A percentile compares a stretch with the other conserved stretches of the same genome.
Evolutionary conservation across 1,140 invertebrate genomes (phyloP).

Genomic region (Philaenus spumarius): DNA sequence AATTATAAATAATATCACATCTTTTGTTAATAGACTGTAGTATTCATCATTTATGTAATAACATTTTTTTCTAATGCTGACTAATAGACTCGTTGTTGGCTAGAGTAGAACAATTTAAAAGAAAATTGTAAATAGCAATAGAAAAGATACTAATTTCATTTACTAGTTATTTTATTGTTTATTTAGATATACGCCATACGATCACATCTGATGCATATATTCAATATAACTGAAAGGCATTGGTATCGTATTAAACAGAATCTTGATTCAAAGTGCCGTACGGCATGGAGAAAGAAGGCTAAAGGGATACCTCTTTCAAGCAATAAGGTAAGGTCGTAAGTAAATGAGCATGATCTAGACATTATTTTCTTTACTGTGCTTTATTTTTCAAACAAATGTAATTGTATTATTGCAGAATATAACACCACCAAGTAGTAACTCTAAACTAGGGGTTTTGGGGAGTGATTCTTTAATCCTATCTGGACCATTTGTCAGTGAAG

Average conservation of each 20-base stretch:
- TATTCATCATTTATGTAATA: too few relatives aligned
- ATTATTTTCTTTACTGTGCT: neutral
- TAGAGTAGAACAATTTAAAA: too few relatives aligned
- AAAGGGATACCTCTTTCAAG: constrained; percentile 30
- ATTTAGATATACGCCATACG: constrained; percentile 45
- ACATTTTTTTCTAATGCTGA: too few relatives aligned
- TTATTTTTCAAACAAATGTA: neutral
- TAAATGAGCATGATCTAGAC: neutral
- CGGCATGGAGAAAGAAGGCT: constrained; percentile 40
- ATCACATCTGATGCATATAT: constrained; percentile 47
- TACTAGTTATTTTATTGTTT: constrained; percentile 7
- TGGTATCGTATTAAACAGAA: constrained; percentile 51
- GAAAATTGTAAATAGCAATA: too few relatives aligned
- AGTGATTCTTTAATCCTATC: neutral
- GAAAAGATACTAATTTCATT: neutral
- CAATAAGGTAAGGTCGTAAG: constrained; percentile 27
- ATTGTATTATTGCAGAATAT: neutral
- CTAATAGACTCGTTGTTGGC: too few relatives aligned
- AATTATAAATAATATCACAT: too few relatives aligned
- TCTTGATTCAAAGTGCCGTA: constrained; percentile 49
- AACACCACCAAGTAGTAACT: neutral
- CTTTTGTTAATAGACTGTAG: too few relatives aligned
- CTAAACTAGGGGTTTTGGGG: neutral
- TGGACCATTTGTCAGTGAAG: neutral
- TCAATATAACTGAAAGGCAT: constrained; percentile 44